A percentile compares a stretch with the other conserved stretches of the same genome.
Conservation (phyloP, 1,140 invertebrate species). For the Scaptomyza montana region DNA sequence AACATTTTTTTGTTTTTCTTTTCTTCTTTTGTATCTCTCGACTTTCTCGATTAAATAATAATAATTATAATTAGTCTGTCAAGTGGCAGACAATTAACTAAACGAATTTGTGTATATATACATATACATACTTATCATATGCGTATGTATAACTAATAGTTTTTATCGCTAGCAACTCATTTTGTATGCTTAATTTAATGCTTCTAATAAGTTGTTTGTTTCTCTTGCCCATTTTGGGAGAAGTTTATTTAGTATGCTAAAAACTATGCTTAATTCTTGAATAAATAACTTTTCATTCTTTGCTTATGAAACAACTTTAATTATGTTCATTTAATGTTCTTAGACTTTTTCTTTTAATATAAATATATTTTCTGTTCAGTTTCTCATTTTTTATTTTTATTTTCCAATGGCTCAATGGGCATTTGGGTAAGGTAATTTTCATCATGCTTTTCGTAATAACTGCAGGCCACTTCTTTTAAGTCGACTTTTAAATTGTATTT, state of each 20-base stretch:
- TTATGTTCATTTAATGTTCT: conserved; percentile 36
- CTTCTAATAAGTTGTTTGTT: conserved; percentile 5
- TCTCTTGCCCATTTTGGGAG: conserved; percentile 1
- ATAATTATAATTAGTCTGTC: neutral
- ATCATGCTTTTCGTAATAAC: conserved; percentile 69
- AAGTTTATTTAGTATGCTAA: neutral
- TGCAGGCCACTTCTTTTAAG: conserved; percentile 38
- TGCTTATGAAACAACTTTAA: conserved; percentile 14
- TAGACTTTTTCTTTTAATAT: conserved; percentile 22
- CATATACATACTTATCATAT: conserved; percentile 23
- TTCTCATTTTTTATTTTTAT: conserved; percentile 38
- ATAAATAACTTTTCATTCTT: conserved; percentile 16
- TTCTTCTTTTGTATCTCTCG: neutral
- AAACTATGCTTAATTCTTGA: conserved; percentile 3
- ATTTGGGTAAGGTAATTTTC: conserved; percentile 68
- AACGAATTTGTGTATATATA: conserved; percentile 11
- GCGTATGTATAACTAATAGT: conserved; percentile 43
- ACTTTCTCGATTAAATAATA: conserved; percentile 8
- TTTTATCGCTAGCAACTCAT: conserved; percentile 26
- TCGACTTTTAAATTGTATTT: conserved; percentile 24
- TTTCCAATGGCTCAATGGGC: conserved; percentile 42
- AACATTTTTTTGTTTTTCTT: neutral
- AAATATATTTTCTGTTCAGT: conserved; percentile 6
- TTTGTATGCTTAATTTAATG: conserved; percentile 19
- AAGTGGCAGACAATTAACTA: conserved; percentile 5